These are phyloP conservation scores for Macaria liturata DNA, from an alignment of 2,888 invertebrate species.

Conservation along the genomic window DNA sequence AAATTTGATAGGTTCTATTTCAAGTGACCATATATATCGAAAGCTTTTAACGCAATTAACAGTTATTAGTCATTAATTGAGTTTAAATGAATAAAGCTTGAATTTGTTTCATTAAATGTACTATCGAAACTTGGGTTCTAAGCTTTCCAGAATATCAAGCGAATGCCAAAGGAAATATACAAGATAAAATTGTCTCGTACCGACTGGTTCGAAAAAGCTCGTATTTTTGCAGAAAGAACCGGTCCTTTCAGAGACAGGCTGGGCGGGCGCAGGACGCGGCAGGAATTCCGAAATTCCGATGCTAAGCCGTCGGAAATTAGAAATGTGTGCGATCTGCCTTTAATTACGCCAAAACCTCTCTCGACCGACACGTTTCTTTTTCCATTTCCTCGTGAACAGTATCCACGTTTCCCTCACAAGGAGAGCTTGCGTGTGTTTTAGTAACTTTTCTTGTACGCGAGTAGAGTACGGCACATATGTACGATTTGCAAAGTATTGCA, in stretches of 20 bases:
- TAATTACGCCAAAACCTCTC: slow-evolving; percentile 29
- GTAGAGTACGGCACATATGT: no score
- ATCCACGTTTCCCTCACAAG: slow-evolving; percentile 11
- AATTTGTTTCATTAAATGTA: no score
- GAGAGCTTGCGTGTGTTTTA: slow-evolving; percentile 4
- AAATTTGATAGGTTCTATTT: slow-evolving; percentile 4
- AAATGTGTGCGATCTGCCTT: slow-evolving; percentile 36
- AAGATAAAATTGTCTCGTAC: slow-evolving; percentile 12
- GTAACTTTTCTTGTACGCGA: slow-evolving; percentile 2
- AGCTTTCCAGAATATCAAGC: neutral
- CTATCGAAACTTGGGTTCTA: no score
- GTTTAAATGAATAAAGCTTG: neutral
- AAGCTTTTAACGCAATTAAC: slow-evolving; percentile 1
- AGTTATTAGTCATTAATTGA: neutral
- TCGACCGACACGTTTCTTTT: slow-evolving; percentile 3
- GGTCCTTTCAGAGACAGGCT: slow-evolving; percentile 13
- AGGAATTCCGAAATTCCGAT: slow-evolving; percentile 36
- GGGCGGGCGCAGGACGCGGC: slow-evolving; percentile 19
- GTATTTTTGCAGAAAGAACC: slow-evolving; percentile 15
- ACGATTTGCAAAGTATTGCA: no score
- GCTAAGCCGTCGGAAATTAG: slow-evolving; percentile 32
- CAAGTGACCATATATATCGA: neutral
- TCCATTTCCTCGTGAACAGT: slow-evolving; percentile 7
- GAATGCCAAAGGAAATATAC: neutral
- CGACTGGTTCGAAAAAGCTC: slow-evolving; percentile 11